phyloP scores from a whole-genome alignment of 2,888 invertebrate genomes.

The Dexiosoma caninum region DNA sequence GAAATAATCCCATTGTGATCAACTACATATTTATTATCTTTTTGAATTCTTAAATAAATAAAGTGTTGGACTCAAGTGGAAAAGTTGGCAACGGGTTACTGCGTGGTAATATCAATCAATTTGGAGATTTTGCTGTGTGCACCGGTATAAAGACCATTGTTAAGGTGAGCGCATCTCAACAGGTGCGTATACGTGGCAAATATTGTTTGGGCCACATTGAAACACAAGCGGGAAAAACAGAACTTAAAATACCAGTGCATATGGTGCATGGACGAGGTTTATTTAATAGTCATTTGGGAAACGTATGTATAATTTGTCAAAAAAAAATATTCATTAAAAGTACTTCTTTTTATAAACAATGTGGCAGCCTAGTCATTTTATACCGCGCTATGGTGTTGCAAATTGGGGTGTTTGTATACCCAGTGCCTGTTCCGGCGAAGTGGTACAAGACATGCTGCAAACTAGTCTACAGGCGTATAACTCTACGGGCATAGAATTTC shows the following conservation, averaged over 20 bases:
- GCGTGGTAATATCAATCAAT: conserved; percentile 84
- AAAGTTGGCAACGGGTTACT: conserved; percentile 84
- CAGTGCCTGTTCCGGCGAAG: conserved; percentile 81
- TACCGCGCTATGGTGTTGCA: conserved; percentile 84
- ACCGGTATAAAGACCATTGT: conserved; percentile 80
- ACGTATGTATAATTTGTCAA: conserved; percentile 78
- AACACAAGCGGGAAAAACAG: conserved; percentile 80
- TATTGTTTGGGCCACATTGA: conserved; percentile 84
- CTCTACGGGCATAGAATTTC: conserved; percentile 80
- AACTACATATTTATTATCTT: neutral
- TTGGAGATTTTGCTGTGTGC: conserved; percentile 86
- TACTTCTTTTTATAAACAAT: neutral
- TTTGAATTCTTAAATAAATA: neutral
- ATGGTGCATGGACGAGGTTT: conserved; percentile 82
- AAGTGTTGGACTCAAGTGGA: conserved; percentile 86
- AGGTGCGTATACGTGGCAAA: conserved; percentile 82
- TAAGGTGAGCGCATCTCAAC: conserved; percentile 80
- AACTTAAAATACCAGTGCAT: conserved; percentile 82
- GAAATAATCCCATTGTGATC: neutral
- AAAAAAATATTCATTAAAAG: neutral
- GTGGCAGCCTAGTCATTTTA: conserved; percentile 84
- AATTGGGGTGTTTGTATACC: conserved; percentile 86
- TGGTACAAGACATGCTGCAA: conserved; percentile 79
- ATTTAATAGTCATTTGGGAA: conserved; percentile 82
- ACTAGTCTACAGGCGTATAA: conserved; percentile 81